Percentiles rank a stretch among this genome's conserved stretches.
Evolutionary conservation across 2,113 vertebrate genomes (phyloP).

Genomic region (Chaetura pelagica): DNA sequence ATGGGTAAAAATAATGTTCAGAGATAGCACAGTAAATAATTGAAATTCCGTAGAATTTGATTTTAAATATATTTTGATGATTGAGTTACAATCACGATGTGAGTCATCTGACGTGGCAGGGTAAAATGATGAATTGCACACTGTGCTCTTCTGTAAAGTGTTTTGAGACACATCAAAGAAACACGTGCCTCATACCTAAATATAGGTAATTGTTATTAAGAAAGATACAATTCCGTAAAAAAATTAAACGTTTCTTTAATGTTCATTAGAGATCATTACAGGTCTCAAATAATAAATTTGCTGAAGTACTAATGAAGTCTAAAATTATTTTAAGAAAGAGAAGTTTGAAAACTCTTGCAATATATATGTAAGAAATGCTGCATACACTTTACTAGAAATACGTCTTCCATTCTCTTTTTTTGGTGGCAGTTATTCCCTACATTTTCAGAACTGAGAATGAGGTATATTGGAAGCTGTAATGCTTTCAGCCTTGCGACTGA

Average conservation of each 20-base stretch:
- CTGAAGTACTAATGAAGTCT: not conserved
- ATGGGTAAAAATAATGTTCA: not conserved
- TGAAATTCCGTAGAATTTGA: not conserved
- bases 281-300: not conserved
- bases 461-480: not conserved
- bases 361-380: not conserved
- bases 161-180: not conserved
- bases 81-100: not conserved
- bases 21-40: not conserved
- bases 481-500: not conserved
- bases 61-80: not conserved
- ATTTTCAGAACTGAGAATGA: not conserved
- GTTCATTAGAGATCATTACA: not conserved
- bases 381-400: not conserved
- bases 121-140: not conserved
- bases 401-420: not conserved
- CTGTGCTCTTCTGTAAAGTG: not conserved
- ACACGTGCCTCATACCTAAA: not conserved
- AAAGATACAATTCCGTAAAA: not conserved
- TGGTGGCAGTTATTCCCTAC: not conserved
- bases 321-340: not conserved
- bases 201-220: not conserved
- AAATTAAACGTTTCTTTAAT: not conserved
- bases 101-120: not conserved
- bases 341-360: not conserved